Evolutionary conservation across 2,888 invertebrate species (phyloP).

Genomic region (Nineta flava): DNA sequence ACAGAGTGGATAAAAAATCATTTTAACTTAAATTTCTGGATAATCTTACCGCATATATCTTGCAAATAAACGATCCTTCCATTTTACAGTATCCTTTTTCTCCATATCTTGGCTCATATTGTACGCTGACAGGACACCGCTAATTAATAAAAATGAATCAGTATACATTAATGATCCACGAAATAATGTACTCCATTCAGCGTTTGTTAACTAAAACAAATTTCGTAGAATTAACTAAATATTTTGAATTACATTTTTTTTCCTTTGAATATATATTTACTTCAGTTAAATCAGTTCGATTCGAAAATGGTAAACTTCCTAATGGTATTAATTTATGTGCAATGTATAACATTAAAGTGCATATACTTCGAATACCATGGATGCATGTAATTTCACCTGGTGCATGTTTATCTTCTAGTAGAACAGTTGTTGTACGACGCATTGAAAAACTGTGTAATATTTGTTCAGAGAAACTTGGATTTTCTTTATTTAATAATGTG

Average conservation of each 20-base stretch:
- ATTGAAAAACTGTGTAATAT: constrained; percentile 43
- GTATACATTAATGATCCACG: constrained; percentile 48
- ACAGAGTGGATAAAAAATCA: too few relatives aligned
- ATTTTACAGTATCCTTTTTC: constrained; percentile 34
- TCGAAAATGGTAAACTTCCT: constrained; percentile 43
- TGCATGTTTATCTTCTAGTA: constrained; percentile 33
- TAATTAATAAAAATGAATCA: constrained; percentile 48
- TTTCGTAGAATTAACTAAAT: constrained; percentile 5
- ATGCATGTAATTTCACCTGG: constrained; percentile 47
- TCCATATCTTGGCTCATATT: constrained; percentile 38
- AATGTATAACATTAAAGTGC: constrained; percentile 43
- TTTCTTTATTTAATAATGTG: constrained; percentile 16
- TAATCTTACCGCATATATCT: constrained; percentile 9
- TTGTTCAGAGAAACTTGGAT: constrained; percentile 16
- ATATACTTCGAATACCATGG: constrained; percentile 50
- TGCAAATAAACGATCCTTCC: constrained; percentile 32
- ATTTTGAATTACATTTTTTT: neutral
- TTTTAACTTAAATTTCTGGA: too few relatives aligned
- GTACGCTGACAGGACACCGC: constrained; percentile 46
- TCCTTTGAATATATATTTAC: constrained; percentile 21
- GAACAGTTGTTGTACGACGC: constrained; percentile 39
- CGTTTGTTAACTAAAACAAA: constrained; percentile 32
- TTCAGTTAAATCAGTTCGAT: constrained; percentile 41
- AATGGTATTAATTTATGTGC: constrained; percentile 50
- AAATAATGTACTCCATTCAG: constrained; percentile 40